Evolutionary conservation across 2,797 vertebrate genomes (phyloP).

Genomic region (Sphenodon punctatus): DNA sequence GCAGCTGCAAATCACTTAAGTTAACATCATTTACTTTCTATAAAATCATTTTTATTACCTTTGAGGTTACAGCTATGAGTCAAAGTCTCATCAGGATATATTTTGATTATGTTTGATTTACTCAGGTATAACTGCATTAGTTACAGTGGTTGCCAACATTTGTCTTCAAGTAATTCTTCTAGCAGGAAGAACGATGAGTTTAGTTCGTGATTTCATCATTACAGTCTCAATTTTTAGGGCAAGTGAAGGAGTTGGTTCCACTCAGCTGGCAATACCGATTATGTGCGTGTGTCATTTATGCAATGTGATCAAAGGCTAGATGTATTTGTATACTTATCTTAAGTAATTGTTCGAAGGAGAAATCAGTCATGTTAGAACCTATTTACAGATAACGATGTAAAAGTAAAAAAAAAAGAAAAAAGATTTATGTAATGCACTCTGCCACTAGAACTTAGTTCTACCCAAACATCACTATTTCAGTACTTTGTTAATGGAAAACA

Average conservation of each 20-base stretch:
- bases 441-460: conserved; percentile 15
- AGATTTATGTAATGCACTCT: conserved; percentile 39
- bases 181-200: conserved; percentile 70
- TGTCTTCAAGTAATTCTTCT: conserved; percentile 72
- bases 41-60: conserved; percentile 63
- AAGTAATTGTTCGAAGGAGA: conserved; percentile 66
- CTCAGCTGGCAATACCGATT: conserved; percentile 72
- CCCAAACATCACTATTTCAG: conserved; percentile 17
- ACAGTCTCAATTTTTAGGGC: conserved; percentile 70
- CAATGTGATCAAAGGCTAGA: conserved; percentile 63
- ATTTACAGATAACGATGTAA: conserved; percentile 63
- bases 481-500: background rate
- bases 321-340: conserved; percentile 73
- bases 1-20: conserved; percentile 53
- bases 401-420: conserved; percentile 17
- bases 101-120: conserved; percentile 78
- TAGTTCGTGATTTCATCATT: conserved; percentile 74
- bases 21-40: conserved; percentile 65
- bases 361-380: conserved; percentile 68
- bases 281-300: conserved; percentile 62
- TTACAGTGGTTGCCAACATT: conserved; percentile 76
- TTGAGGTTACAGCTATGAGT: conserved; percentile 63
- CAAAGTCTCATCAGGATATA: conserved; percentile 70
- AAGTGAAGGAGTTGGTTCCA: conserved; percentile 76
- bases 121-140: conserved; percentile 78